Conservation (phyloP, 2,888 invertebrate species). For the Hanleya hanleyi region DNA sequence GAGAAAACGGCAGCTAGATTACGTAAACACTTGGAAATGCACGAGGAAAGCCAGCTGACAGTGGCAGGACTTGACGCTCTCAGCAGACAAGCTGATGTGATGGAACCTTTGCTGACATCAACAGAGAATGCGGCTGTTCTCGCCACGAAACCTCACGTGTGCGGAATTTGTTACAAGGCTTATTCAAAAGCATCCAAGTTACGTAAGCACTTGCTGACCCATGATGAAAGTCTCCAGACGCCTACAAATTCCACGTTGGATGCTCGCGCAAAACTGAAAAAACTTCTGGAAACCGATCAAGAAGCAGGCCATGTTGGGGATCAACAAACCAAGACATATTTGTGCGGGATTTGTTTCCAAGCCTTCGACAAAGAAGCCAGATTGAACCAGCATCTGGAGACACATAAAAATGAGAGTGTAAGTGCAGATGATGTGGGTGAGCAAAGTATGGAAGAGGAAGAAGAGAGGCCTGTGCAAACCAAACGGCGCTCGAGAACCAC, state of each 20-base stretch:
- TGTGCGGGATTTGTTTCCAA: conserved; percentile 1
- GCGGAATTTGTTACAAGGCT: not conserved
- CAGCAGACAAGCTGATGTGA: not conserved
- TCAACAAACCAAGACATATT: not conserved
- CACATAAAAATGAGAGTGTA: not conserved
- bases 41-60: not conserved
- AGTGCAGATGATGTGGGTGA: no score
- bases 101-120: no score
- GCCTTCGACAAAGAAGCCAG: not conserved
- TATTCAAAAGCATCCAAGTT: not conserved
- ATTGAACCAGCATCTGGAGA: not conserved
- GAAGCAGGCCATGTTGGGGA: not conserved
- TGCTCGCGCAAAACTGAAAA: not conserved
- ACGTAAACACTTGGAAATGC: not conserved
- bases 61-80: not conserved
- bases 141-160: not conserved
- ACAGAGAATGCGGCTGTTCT: not conserved
- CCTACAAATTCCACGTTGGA: not conserved
- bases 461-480: no score
- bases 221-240: not conserved
- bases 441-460: not conserved
- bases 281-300: not conserved
- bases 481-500: no score
- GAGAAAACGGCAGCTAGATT: not conserved
- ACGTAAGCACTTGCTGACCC: not conserved